phyloP scores from a whole-genome alignment of 2,888 invertebrate species.

The Epinotia demarniana region DNA sequence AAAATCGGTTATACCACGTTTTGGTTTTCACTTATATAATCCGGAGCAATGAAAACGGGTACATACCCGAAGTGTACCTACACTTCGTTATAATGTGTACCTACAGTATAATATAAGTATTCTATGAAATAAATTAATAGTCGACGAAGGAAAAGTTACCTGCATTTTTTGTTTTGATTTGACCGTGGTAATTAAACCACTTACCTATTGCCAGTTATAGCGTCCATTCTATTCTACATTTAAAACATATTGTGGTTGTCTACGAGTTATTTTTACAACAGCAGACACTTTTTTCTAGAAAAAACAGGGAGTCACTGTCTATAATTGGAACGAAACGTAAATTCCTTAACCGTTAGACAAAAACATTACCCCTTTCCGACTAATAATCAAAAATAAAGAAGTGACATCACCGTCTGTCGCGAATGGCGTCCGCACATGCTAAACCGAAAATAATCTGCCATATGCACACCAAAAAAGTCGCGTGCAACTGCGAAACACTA shows the following conservation, averaged over 20 bases:
- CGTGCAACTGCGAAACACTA: conserved; percentile 60
- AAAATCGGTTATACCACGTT: too few species aligned
- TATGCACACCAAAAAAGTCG: conserved; percentile 71
- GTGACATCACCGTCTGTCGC: conserved; percentile 81
- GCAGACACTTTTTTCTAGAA: conserved; percentile 20
- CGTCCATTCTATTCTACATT: neutral
- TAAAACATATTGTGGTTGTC: conserved; percentile 3
- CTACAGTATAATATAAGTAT: too few species aligned
- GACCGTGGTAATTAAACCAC: neutral
- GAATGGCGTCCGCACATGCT: conserved; percentile 76
- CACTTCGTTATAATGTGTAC: too few species aligned
- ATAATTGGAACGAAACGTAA: conserved; percentile 56
- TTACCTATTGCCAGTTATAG: neutral
- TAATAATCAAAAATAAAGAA: conserved; percentile 71
- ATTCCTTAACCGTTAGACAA: conserved; percentile 55
- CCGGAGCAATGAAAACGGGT: too few species aligned
- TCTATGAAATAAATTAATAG: too few species aligned
- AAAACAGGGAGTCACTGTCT: conserved; percentile 52
- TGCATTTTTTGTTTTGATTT: neutral
- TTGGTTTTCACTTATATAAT: too few species aligned
- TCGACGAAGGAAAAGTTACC: too few species aligned
- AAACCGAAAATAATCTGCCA: conserved; percentile 78
- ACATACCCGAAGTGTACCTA: too few species aligned
- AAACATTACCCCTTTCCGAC: conserved; percentile 71
- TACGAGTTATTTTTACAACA: conserved; percentile 29